Percentiles rank a stretch among this genome's conserved stretches.
phyloP scores from a whole-genome alignment of 2,888 invertebrate genomes.

The Parapristionchus giblindavisi region DNA sequence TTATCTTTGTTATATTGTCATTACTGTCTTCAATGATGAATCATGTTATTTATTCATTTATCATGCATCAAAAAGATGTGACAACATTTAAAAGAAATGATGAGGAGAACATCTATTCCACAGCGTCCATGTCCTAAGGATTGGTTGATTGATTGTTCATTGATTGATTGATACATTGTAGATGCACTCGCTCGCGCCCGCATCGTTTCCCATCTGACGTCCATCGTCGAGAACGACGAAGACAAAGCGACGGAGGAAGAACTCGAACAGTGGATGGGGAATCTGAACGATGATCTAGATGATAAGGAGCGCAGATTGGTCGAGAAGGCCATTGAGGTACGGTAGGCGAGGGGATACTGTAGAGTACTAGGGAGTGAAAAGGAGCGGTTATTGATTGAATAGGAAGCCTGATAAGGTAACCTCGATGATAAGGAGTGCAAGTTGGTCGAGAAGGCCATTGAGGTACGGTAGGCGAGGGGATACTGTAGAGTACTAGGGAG shows the following conservation, averaged over 20 bases:
- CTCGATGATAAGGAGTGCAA: background rate
- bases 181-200: conserved; percentile 16
- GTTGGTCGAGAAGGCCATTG: background rate
- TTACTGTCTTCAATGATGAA: no score
- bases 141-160: no score
- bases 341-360: background rate
- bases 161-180: no score
- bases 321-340: conserved; percentile 14
- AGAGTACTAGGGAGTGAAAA: background rate
- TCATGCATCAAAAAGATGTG: no score
- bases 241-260: conserved; percentile 5
- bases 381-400: no score
- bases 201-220: background rate
- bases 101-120: no score
- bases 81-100: no score
- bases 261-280: conserved; percentile 17
- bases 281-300: background rate
- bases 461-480: background rate
- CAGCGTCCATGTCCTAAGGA: no score
- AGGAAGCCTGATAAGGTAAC: background rate
- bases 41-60: no score
- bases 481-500: background rate
- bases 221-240: background rate
- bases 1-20: no score
- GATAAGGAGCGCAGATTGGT: background rate